Percentiles rank a stretch among this genome's conserved stretches.
phyloP scores from a whole-genome alignment of 2,797 vertebrate genomes.

The Eupleurogrammus muticus region DNA sequence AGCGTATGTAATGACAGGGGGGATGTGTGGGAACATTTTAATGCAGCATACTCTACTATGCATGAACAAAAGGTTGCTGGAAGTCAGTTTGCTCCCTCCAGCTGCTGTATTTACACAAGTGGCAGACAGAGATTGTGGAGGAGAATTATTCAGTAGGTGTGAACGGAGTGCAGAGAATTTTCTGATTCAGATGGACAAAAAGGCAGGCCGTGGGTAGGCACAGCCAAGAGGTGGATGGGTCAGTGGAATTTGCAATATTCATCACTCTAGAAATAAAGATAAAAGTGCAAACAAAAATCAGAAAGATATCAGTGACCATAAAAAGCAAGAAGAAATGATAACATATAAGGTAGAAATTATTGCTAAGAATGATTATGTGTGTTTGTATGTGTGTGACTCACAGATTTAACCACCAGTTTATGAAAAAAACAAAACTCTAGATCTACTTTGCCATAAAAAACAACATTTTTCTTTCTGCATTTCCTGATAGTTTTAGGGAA shows the following conservation, averaged over 20 bases:
- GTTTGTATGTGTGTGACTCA: constrained; percentile 33
- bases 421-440: neutral
- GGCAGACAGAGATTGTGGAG: constrained; percentile 53
- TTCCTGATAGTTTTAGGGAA: too few species aligned
- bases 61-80: constrained; percentile 47
- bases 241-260: constrained; percentile 22
- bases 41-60: constrained; percentile 27
- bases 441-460: neutral
- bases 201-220: constrained; percentile 48
- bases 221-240: constrained; percentile 33
- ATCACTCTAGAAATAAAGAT: constrained; percentile 1
- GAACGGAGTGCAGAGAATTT: constrained; percentile 47
- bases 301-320: neutral
- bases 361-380: constrained; percentile 33
- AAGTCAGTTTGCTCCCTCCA: constrained; percentile 51
- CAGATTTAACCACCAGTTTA: neutral
- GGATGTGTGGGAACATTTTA: constrained; percentile 12
- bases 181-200: constrained; percentile 42
- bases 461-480: neutral
- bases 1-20: neutral
- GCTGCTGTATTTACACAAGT: constrained; percentile 48
- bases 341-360: constrained; percentile 2
- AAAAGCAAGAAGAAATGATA: constrained; percentile 1
- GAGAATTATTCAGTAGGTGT: constrained; percentile 62
- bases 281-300: constrained; percentile 4